Conservation (phyloP, 1,140 invertebrate species). For the Whitmania pigra region DNA sequence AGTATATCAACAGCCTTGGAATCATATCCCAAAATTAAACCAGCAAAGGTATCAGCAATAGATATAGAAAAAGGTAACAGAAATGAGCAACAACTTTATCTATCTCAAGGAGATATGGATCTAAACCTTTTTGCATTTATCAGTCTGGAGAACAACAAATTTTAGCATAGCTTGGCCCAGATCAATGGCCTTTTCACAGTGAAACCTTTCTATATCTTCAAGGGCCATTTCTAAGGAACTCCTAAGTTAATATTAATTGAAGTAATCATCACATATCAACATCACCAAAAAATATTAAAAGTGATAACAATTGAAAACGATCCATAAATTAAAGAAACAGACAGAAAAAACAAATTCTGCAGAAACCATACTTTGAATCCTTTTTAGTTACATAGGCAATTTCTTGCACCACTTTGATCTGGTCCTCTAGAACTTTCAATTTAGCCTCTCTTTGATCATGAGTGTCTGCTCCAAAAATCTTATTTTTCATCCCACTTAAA, state of each 20-base stretch:
- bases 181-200: constrained; percentile 1
- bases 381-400: constrained; percentile 50
- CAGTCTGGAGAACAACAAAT: not conserved
- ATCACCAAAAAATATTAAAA: constrained; percentile 2
- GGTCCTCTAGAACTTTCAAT: constrained; percentile 56
- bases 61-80: too few species aligned
- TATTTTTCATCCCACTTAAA: constrained; percentile 38
- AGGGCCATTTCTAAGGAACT: not conserved
- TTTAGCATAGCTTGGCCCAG: not conserved
- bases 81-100: not conserved
- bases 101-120: not conserved
- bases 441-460: constrained; percentile 64
- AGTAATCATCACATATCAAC: constrained; percentile 1
- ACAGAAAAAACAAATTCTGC: not conserved
- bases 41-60: too few species aligned
- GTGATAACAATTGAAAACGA: too few species aligned
- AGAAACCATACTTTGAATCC: constrained; percentile 49
- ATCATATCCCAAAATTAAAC: too few species aligned
- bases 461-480: constrained; percentile 62
- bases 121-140: constrained; percentile 7
- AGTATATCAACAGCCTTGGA: too few species aligned
- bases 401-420: constrained; percentile 54
- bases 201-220: constrained; percentile 2
- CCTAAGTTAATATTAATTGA: not conserved
- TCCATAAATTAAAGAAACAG: too few species aligned